Base-by-base conservation (phyloP, 2,888 invertebrate species). In the Agrotis clavis region DNA sequence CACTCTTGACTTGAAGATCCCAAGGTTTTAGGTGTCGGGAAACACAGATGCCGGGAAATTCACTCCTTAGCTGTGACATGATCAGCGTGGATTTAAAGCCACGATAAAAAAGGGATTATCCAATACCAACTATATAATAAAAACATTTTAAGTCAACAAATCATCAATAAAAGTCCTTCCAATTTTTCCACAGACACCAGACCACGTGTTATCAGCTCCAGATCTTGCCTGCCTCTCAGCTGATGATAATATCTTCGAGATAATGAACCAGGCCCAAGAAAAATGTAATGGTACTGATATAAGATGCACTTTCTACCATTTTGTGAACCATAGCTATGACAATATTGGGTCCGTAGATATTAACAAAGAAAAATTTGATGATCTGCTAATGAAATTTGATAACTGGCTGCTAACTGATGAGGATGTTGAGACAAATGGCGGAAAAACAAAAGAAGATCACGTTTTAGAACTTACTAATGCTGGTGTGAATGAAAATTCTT, bases 291-390 rank as follows among this genome's bases (percentile, higher is more conserved):
- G 84, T 9, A 57, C 70, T 0, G 83, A 85, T 13, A 56, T 71
- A 25, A 56, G 16, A n/a, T 83, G 85, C 30, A 83, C 70, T 0
- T 85, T 85, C 54, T 84, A 81, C 18, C 60, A 71, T 9, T 68
- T 67, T 45, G 0, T 60, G 0, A 68, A 78, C 4, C 45, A 67
- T 6, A 64, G 47, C 19, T 81, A 78, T 30, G n/a, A 62, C 3
- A 72, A 78, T n/a, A 60, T 85, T 1, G 84, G 74, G 0, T 61
- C 71, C 0, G 16, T 61, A 14, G 13, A 63, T 0, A 21, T 85
- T 0, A 13, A 84, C 11, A 83, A 72, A 5, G 21, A 73, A 6
- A 4, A 60, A 53, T 84, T 84, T 7, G 67, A 84, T 16, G 47
- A 60, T 7, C 19, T 81, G 9, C 45, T 84, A 2, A 73, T 63